Conservation (phyloP, 2,113 vertebrate genomes). For the Onychostruthus taczanowskii region DNA sequence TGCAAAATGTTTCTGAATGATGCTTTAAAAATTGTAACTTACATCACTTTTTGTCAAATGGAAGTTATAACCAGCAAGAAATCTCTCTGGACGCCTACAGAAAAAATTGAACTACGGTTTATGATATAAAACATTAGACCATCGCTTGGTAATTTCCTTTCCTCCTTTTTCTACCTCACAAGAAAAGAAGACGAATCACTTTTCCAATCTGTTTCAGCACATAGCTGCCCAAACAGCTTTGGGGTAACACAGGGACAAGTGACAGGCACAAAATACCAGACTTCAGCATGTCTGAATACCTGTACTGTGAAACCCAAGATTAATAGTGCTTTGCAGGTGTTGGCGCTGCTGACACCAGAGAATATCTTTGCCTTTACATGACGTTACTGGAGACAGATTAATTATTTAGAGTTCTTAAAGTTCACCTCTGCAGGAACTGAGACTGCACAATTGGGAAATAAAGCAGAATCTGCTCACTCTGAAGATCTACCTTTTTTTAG, state of each 20-base stretch:
- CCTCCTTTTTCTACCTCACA: neutral
- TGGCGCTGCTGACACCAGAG: accelerated
- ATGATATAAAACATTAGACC: neutral
- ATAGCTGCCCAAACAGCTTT: neutral
- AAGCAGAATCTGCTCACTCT: neutral
- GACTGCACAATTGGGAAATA: neutral
- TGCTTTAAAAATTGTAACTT: neutral
- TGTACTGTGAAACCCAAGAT: neutral
- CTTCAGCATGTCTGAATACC: neutral
- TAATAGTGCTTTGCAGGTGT: neutral
- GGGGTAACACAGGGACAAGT: accelerated
- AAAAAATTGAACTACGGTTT: neutral
- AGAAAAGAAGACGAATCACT: neutral
- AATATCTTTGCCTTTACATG: neutral
- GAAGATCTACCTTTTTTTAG: neutral
- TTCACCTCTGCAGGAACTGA: neutral
- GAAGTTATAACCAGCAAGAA: neutral
- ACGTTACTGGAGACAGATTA: neutral
- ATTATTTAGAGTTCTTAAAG: neutral
- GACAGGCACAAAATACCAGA: neutral
- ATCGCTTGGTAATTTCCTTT: neutral
- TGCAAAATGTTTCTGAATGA: neutral
- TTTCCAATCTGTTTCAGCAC: neutral
- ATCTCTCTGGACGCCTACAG: neutral
- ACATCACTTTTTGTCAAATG: neutral